Evolutionary conservation across 2,113 vertebrate genomes (phyloP).

Genomic region (Pandion haliaetus): DNA sequence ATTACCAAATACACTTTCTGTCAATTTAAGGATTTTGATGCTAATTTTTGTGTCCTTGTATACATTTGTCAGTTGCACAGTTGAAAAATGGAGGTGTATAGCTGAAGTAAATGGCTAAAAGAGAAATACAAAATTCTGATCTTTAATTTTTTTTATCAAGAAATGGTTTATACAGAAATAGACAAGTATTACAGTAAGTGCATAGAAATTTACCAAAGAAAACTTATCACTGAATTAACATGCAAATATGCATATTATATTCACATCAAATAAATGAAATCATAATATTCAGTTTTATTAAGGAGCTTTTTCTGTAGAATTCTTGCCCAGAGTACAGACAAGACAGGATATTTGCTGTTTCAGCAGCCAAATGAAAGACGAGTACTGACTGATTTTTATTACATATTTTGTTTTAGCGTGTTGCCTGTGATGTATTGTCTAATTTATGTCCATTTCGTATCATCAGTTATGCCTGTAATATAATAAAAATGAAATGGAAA

Average conservation of each 20-base stretch:
- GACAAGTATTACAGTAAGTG: neutral
- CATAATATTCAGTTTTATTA: neutral
- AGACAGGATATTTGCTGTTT: neutral
- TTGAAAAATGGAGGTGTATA: neutral
- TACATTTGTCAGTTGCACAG: neutral
- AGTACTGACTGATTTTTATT: neutral
- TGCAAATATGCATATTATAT: neutral
- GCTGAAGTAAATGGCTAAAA: neutral
- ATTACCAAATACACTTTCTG: neutral
- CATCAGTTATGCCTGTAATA: neutral
- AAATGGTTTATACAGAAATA: neutral
- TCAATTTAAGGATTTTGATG: neutral
- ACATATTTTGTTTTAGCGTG: neutral
- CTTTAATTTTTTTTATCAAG: neutral
- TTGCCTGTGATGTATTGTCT: neutral
- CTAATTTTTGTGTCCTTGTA: neutral
- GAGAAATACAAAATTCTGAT: neutral
- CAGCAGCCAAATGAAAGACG: neutral
- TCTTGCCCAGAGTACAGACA: neutral
- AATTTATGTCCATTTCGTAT: slow-evolving; percentile 21
- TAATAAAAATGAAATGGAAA: slow-evolving; percentile 41
- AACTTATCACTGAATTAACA: neutral
- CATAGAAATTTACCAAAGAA: neutral
- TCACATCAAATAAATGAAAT: slow-evolving; percentile 2
- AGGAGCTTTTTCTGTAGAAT: neutral